Conservation (phyloP, 2,797 vertebrate species). For the Cuculus canorus region DNA sequence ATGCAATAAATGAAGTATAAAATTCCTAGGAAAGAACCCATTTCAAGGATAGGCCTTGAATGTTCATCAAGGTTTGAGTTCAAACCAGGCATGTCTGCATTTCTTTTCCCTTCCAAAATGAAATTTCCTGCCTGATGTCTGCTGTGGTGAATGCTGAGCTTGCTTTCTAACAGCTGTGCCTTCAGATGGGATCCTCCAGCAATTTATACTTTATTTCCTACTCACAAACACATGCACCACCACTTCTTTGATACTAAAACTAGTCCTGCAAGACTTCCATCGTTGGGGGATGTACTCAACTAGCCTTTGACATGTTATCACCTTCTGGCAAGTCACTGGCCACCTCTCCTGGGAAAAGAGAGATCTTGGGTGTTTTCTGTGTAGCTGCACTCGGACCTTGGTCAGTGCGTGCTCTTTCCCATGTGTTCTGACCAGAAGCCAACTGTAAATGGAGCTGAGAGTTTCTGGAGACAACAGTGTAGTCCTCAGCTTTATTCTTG, state of each 20-base stretch:
- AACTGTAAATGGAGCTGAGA: not conserved
- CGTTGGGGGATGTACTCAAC: not conserved
- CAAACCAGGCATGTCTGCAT: not conserved
- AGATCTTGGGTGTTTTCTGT: not conserved
- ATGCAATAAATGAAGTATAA: not conserved
- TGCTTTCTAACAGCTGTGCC: not conserved
- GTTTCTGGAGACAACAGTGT: not conserved
- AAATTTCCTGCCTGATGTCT: not conserved
- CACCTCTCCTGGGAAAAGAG: not conserved
- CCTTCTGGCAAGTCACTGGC: not conserved
- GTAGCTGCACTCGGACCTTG: not conserved
- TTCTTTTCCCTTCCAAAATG: not conserved
- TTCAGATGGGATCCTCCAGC: not conserved
- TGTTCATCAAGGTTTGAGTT: not conserved
- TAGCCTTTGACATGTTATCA: not conserved
- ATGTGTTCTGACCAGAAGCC: not conserved
- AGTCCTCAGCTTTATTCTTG: not conserved
- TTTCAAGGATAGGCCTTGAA: not conserved
- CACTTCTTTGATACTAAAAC: not conserved
- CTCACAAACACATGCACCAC: not conserved
- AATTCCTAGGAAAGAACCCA: not conserved
- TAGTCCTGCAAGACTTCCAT: not conserved
- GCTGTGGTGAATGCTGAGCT: not conserved
- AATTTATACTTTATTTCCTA: not conserved
- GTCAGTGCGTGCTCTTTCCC: accelerated